phyloP scores from a whole-genome alignment of 2,888 invertebrate genomes.

The Trissoscelio sp. region DNA sequence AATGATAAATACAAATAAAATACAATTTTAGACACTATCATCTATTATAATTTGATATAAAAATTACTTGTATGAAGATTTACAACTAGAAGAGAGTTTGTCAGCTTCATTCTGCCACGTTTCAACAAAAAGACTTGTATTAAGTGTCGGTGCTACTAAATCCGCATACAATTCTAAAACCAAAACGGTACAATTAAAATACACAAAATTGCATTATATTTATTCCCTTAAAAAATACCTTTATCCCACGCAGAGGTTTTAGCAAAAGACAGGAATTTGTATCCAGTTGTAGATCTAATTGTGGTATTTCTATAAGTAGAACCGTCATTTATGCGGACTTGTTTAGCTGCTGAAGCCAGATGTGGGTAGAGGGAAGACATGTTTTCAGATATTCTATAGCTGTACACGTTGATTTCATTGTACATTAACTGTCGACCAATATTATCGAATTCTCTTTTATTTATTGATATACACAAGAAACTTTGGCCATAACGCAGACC shows the following conservation, averaged over 20 bases:
- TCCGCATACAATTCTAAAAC: slow-evolving; percentile 90
- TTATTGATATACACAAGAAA: slow-evolving; percentile 92
- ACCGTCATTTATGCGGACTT: slow-evolving; percentile 85
- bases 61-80: slow-evolving; percentile 73
- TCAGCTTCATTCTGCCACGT: slow-evolving; percentile 94
- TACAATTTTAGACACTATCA: background rate
- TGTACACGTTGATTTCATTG: slow-evolving; percentile 91
- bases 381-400: slow-evolving; percentile 86
- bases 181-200: background rate
- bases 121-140: slow-evolving; percentile 90
- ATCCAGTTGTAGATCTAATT: slow-evolving; percentile 85
- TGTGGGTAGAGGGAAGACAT: slow-evolving; percentile 85
- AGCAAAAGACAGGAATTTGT: slow-evolving; percentile 91
- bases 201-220: background rate
- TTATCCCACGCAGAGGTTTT: slow-evolving; percentile 91
- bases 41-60: slow-evolving; percentile 6
- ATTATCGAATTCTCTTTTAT: slow-evolving; percentile 87
- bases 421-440: slow-evolving; percentile 91
- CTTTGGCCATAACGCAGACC: slow-evolving; percentile 93
- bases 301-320: slow-evolving; percentile 88
- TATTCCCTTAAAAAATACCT: slow-evolving; percentile 79
- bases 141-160: slow-evolving; percentile 89
- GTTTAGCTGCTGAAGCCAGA: slow-evolving; percentile 85
- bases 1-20: no score
- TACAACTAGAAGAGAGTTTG: slow-evolving; percentile 90